Conservation (phyloP, 2,888 invertebrate genomes). For the Ferdinandea cuprea region DNA sequence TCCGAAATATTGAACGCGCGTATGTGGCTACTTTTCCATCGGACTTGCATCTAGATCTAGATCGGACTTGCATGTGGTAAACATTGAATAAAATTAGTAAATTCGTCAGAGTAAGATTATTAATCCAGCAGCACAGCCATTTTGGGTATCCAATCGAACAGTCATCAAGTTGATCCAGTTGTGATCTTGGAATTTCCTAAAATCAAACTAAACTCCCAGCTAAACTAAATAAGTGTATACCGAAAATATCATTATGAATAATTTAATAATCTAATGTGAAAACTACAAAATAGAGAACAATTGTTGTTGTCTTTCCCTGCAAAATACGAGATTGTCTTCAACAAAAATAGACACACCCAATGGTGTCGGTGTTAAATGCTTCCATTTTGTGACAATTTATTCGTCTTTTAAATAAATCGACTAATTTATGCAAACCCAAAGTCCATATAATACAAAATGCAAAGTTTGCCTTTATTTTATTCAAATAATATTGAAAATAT, state of each 20-base stretch:
- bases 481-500: conserved; percentile 31
- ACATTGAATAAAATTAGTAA: no score
- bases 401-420: conserved; percentile 13
- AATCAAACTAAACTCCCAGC: neutral
- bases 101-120: no score
- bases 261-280: neutral
- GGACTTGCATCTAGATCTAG: no score
- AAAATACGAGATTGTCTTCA: conserved; percentile 3
- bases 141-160: no score
- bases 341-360: conserved; percentile 3
- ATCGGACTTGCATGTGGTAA: no score
- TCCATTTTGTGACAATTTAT: conserved; percentile 42
- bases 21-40: no score
- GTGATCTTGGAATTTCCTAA: neutral
- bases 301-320: neutral
- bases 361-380: conserved; percentile 23
- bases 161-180: no score
- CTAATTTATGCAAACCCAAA: conserved; percentile 20
- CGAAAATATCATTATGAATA: neutral
- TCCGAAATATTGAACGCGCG: no score
- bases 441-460: neutral
- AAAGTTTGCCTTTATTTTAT: conserved; percentile 24
- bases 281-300: neutral
- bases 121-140: no score
- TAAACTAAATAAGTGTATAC: neutral